phyloP scores from a whole-genome alignment of 2,888 invertebrate genomes.

The Lasioglossum villosulum region DNA sequence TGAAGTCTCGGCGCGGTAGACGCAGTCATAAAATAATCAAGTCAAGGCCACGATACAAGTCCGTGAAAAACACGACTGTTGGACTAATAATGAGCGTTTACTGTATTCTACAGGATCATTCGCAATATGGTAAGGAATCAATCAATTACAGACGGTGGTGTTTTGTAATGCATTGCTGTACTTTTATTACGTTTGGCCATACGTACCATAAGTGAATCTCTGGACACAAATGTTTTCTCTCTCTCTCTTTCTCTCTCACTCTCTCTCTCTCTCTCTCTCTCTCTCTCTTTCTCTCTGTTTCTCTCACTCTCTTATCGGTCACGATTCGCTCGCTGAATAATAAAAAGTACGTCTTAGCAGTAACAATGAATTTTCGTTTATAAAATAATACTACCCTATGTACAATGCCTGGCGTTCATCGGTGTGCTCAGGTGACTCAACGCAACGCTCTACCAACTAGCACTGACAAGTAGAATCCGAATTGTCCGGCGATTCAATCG shows the following conservation, averaged over 20 bases:
- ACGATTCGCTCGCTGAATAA: constrained; percentile 65
- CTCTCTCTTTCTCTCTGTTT: not conserved
- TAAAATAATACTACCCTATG: constrained; percentile 76
- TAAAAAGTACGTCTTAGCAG: constrained; percentile 72
- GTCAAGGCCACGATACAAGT: too few relatives aligned
- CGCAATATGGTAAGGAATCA: not conserved
- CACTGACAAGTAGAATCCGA: constrained; percentile 35
- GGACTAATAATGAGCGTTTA: too few relatives aligned
- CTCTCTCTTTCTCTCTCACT: not conserved
- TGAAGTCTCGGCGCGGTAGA: too few relatives aligned
- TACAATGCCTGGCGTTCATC: constrained; percentile 70
- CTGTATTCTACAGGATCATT: not conserved
- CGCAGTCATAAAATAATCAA: too few relatives aligned
- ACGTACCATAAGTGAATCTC: constrained; percentile 67
- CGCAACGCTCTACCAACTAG: constrained; percentile 52
- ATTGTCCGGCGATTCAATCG: constrained; percentile 14
- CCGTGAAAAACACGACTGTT: too few relatives aligned
- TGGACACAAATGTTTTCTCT: constrained; percentile 62
- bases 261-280: too few relatives aligned
- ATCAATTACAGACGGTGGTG: constrained; percentile 30
- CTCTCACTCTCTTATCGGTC: constrained; percentile 33
- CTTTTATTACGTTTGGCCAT: constrained; percentile 75
- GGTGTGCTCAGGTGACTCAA: constrained; percentile 56
- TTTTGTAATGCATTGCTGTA: constrained; percentile 69
- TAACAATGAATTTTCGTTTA: constrained; percentile 73